Evolutionary conservation across 1,140 invertebrate species (phyloP), one percentile per base, ranked within the genome.

Genomic region (Atta cephalotes): DNA sequence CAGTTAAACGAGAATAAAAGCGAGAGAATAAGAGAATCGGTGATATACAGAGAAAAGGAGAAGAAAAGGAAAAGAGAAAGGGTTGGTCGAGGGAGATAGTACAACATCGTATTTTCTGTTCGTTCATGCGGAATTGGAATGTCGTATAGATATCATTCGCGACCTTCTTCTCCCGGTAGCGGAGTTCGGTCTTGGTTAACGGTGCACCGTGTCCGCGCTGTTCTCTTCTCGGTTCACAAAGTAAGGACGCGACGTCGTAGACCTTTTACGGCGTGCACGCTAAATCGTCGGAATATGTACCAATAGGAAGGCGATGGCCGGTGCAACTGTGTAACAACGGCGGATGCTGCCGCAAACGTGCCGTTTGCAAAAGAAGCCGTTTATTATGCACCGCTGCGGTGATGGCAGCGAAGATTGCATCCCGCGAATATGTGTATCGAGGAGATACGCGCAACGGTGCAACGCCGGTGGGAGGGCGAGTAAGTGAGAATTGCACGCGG

Each of bases 91-190:
- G 7, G 71, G 28, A 66, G 49, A 90, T 84, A 66, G 56, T 63
- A 49, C 78, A 88, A 86, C 81, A 58, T 90, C 86, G 86, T 90
- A 90, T 86, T 90, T 90, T 90, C 89, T 90, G 89, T 63, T 72
- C 89, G 89, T 88, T 90, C 89, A 90, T 90, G 89, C 86, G 89
- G 89, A 90, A 90, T 90, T 89, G 86, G 89, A 72, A 90, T 90
- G 82, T 86, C 81, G 86, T 90, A 35, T 35, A 71, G 88, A 90
- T 90, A 90, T 90, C 86, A 71, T 86, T 86, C 82, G 89, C 89
- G 86, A 88, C 81, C 89, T 90, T 90, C 79, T 70, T 90, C 72
- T 86, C 18, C 25, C 53, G 51, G 60, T 86, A 60, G 56, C 39
- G 31, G 16, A 70, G 53, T 12, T 45, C 53, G 58, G 63, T 31